A percentile compares a stretch with the other conserved stretches of the same genome.
These are phyloP conservation scores for Neogale vison DNA, from an alignment of 2,113 vertebrate species.

Conservation along the genomic window DNA sequence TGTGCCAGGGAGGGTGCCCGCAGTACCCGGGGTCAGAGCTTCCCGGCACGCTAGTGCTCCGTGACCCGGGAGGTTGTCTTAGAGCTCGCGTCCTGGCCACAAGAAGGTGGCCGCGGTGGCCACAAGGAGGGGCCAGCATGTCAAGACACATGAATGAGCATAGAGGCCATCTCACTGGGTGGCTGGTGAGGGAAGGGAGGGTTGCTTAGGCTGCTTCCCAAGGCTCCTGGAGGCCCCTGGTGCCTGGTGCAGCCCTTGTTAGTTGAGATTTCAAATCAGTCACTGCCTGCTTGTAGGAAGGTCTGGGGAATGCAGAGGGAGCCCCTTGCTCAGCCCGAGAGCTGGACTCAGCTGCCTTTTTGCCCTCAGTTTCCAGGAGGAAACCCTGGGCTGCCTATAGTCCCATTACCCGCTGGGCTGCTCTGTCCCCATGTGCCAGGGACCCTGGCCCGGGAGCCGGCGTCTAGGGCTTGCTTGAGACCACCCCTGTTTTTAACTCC, in stretches of 20 bases:
- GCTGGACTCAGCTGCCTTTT: neutral
- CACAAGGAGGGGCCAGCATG: neutral
- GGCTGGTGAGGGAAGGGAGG: neutral
- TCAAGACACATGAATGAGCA: fast-evolving
- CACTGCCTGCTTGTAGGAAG: fast-evolving
- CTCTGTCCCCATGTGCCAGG: neutral
- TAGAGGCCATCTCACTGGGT: neutral
- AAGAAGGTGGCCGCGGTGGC: neutral
- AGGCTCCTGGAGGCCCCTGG: neutral
- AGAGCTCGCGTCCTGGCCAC: neutral
- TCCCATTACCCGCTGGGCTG: neutral
- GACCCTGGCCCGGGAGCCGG: fast-evolving
- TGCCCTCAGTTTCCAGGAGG: neutral
- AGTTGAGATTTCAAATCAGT: neutral
- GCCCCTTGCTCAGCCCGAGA: neutral
- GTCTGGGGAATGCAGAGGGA: neutral
- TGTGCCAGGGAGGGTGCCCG: neutral
- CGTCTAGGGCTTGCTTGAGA: neutral
- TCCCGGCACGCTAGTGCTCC: fast-evolving
- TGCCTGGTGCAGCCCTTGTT: neutral
- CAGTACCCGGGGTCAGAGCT: fast-evolving
- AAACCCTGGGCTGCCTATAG: neutral
- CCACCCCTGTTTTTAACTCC: neutral
- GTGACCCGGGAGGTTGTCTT: neutral
- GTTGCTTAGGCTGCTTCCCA: fast-evolving